Conservation (phyloP, 2,113 vertebrate genomes). For the Strix aluco region DNA sequence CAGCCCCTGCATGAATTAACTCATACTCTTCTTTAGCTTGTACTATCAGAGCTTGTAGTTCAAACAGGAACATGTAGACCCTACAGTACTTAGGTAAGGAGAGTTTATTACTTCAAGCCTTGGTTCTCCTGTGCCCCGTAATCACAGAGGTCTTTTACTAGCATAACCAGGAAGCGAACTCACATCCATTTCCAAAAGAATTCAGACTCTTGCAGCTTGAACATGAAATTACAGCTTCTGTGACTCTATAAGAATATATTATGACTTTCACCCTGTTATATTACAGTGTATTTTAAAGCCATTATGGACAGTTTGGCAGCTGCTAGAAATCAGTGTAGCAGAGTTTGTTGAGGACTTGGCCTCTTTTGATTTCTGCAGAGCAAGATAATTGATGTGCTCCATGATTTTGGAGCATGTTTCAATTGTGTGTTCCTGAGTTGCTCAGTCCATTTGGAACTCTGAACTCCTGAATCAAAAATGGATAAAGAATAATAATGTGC, state of each 20-base stretch:
- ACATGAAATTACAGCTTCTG: neutral
- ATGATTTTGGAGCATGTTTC: neutral
- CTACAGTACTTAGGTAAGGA: neutral
- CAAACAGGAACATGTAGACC: neutral
- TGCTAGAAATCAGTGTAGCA: neutral
- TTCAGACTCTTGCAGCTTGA: neutral
- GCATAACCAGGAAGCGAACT: neutral
- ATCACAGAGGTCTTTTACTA: constrained; percentile 1
- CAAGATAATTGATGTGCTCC: fast-evolving
- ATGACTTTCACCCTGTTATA: neutral
- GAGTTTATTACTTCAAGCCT: neutral
- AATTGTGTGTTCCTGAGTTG: neutral
- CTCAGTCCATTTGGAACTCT: neutral
- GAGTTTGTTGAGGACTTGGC: neutral
- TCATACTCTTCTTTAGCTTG: neutral
- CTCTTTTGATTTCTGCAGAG: neutral
- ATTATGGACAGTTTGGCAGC: neutral
- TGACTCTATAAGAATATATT: neutral
- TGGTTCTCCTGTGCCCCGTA: neutral
- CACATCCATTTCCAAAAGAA: neutral
- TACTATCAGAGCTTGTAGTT: neutral
- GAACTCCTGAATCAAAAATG: neutral
- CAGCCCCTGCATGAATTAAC: neutral
- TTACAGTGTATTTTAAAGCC: neutral
- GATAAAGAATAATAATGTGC: neutral